Evolutionary conservation across 2,797 vertebrate genomes (phyloP).

Genomic region (Acanthurus lineatus): DNA sequence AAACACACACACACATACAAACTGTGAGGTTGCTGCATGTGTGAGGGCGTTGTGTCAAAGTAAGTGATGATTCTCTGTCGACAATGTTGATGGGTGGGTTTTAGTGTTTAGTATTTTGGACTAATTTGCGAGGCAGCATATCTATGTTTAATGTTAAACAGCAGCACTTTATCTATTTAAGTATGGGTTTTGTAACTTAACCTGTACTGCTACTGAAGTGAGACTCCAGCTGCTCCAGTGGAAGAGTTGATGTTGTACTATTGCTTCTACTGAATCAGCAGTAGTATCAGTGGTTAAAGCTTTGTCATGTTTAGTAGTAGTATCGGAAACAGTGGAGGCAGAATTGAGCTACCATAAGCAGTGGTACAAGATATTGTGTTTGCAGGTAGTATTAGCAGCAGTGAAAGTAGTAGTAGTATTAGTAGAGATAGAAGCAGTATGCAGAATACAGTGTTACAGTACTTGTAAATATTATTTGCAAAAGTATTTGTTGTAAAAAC

Average conservation of each 20-base stretch:
- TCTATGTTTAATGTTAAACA: neutral
- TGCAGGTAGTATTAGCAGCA: neutral
- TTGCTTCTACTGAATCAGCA: neutral
- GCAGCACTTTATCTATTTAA: neutral
- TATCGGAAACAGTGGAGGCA: neutral
- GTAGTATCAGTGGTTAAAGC: neutral
- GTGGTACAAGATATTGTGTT: too few species aligned
- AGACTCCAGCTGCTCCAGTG: constrained; percentile 18
- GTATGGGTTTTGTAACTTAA: neutral
- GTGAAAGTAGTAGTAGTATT: neutral
- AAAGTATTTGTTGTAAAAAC: neutral
- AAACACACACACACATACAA: constrained; percentile 17
- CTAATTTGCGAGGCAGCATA: constrained; percentile 14
- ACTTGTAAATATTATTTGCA: too few species aligned
- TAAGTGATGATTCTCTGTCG: constrained; percentile 19
- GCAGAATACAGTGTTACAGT: too few species aligned
- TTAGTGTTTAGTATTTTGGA: constrained; percentile 1
- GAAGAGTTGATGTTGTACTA: neutral
- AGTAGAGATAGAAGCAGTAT: neutral
- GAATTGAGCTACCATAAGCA: neutral
- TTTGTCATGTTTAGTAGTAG: neutral
- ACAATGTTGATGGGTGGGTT: neutral
- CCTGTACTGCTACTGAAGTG: constrained; percentile 20
- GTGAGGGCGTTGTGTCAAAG: constrained; percentile 23
- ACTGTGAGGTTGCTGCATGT: constrained; percentile 2